Percentiles rank a stretch among this genome's conserved stretches.
Evolutionary conservation across 2,797 vertebrate genomes (phyloP).

Genomic region (Brotula barbata): DNA sequence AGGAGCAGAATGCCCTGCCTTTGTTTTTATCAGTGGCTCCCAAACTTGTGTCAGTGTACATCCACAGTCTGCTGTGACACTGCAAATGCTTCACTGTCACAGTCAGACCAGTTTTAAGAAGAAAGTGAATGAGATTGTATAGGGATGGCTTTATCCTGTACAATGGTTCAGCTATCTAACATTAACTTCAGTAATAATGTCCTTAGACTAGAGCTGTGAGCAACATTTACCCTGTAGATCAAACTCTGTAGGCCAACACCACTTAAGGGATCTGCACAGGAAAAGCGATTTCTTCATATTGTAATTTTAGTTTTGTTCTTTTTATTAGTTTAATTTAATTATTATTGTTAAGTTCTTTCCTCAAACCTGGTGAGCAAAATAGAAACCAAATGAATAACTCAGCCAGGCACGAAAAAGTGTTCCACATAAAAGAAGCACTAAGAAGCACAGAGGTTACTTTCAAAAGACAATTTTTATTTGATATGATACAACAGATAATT

Average conservation of each 20-base stretch:
- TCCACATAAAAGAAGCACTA: not conserved
- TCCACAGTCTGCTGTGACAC: not conserved
- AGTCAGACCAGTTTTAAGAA: not conserved
- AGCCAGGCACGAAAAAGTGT: too few species aligned
- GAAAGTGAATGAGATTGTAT: not conserved
- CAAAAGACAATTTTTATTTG: constrained; percentile 78
- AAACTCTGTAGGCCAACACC: not conserved
- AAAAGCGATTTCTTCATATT: too few species aligned
- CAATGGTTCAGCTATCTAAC: not conserved
- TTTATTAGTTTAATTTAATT: too few species aligned
- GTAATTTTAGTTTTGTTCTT: too few species aligned
- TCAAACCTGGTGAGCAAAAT: too few species aligned
- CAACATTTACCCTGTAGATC: not conserved
- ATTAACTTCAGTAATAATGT: too few species aligned
- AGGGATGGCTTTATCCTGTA: not conserved
- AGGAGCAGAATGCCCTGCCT: constrained; percentile 49
- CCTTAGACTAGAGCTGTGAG: not conserved
- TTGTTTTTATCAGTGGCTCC: constrained; percentile 44
- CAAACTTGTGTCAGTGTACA: not conserved
- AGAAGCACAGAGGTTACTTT: constrained; percentile 38
- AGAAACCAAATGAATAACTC: too few species aligned
- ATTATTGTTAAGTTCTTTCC: too few species aligned
- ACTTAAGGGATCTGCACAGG: too few species aligned
- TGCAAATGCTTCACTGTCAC: not conserved
- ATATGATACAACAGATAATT: constrained; percentile 81